Conservation (phyloP, 2,888 invertebrate genomes). For the Diploptera punctata region DNA sequence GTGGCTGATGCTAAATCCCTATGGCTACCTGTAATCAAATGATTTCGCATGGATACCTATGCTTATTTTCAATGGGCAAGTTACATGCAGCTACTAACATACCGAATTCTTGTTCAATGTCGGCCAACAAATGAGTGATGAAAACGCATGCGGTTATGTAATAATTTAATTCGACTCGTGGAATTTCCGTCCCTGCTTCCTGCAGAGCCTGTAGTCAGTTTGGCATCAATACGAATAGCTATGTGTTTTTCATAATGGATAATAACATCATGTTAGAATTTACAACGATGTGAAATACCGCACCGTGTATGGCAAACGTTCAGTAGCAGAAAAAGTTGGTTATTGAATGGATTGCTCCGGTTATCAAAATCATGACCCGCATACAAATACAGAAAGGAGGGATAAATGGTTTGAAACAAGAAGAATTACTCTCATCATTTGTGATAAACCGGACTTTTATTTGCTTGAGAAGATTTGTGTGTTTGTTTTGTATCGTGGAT, state of each 20-base stretch:
- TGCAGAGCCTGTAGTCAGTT: too few relatives aligned
- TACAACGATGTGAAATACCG: constrained; percentile 18
- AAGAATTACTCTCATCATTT: constrained; percentile 8
- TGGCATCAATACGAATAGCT: constrained; percentile 4
- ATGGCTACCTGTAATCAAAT: constrained; percentile 5
- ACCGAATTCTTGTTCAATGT: neutral
- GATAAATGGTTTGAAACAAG: constrained; percentile 4
- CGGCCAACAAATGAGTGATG: constrained; percentile 10
- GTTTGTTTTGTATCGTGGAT: neutral
- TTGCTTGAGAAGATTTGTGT: constrained; percentile 10
- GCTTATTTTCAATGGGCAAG: constrained; percentile 9
- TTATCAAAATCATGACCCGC: constrained; percentile 13
- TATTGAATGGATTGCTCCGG: constrained; percentile 5
- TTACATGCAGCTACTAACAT: neutral
- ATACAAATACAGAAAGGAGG: neutral
- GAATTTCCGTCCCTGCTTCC: constrained; percentile 11
- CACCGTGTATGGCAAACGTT: constrained; percentile 1
- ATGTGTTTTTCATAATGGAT: constrained; percentile 21
- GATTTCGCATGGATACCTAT: constrained; percentile 23
- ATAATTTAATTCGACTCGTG: constrained; percentile 24
- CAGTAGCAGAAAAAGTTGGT: neutral
- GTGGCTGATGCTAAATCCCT: constrained; percentile 10
- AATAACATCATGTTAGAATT: constrained; percentile 21
- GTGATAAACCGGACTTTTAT: constrained; percentile 10
- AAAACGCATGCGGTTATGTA: constrained; percentile 20